Base-by-base conservation (phyloP, 2,113 vertebrate genomes). In the Catharus fuscescens region DNA sequence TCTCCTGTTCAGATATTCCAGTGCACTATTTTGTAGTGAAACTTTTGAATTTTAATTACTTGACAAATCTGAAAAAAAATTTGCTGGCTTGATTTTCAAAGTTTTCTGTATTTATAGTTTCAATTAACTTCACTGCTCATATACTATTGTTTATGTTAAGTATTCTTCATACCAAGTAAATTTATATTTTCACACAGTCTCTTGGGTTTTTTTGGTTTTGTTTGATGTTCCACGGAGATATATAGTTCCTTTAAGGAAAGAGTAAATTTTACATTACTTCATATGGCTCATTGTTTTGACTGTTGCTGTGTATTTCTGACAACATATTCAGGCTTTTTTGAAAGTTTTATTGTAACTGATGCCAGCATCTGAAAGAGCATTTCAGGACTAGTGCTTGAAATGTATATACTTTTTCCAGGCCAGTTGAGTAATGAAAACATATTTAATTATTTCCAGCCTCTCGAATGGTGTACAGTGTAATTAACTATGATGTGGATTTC, bases 391-490 rank as follows among this genome's bases (percentile, higher is more conserved):
- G 53, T 88, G 56, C 45, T 95, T 96, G 86, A 97, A 97, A 93
- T 93, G 20, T 78, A 84, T 90, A 62, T 93, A 57, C 64, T 74
- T 95, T 96, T 97, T 96, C 84, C 92, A 96, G 96, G 83, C 59
- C 86, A 95, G 40, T 8, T 96, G 70, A 98, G 92, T 96, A 96
- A 96, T 86, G 78, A 97, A 97, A 98, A 95, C 54, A 84, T 89
- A 90, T 86, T 97, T 97, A 97, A 98, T 98, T 97, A 97, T 97
- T 98, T 98, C 95, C 96, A 97, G 91, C 62, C 74, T 91, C 81
- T 93, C 12, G 0, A 96, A 54, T 86, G 32, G 59, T 91, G 47
- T 91, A 96, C 24, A 93, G 48, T 92, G 16, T 95, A 98, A 97
- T 98, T 97, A 98, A 95, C 84, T 83, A 59, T 91, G 90, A 96